Conservation (phyloP, 2,113 vertebrate genomes). For the Pterocles burchelli region DNA sequence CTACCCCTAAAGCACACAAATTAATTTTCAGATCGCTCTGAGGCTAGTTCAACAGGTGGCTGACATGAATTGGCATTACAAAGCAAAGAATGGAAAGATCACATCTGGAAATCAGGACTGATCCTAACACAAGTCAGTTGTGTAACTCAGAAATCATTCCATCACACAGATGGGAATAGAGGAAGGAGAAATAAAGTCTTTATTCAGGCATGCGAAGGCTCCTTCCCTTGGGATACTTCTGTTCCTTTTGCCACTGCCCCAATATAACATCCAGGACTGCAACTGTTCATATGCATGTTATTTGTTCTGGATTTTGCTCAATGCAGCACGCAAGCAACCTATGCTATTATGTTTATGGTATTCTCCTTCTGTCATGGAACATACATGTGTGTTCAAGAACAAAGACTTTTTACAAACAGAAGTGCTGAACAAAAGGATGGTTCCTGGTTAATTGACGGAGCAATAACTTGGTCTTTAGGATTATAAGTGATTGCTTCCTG, state of each 20-base stretch:
- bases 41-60: not conserved
- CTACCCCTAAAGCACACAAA: not conserved
- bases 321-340: not conserved
- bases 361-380: not conserved
- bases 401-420: not conserved
- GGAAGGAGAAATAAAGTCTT: not conserved
- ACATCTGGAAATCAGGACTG: not conserved
- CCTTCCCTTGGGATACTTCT: not conserved
- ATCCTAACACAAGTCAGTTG: not conserved
- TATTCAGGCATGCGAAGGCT: not conserved
- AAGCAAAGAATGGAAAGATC: not conserved
- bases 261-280: not conserved
- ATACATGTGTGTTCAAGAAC: not conserved
- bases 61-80: not conserved
- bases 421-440: not conserved
- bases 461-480: not conserved
- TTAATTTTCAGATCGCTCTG: not conserved
- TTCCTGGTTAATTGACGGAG: not conserved
- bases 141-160: not conserved
- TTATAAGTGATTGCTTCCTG: not conserved
- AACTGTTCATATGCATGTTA: not conserved
- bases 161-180: fast-evolving
- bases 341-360: not conserved
- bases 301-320: not conserved
- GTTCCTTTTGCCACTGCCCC: not conserved